Percentiles rank a stretch among this genome's conserved stretches.
These are phyloP conservation scores for Dynastes tityus DNA, from an alignment of 2,888 invertebrate genomes.

Conservation along the genomic window DNA sequence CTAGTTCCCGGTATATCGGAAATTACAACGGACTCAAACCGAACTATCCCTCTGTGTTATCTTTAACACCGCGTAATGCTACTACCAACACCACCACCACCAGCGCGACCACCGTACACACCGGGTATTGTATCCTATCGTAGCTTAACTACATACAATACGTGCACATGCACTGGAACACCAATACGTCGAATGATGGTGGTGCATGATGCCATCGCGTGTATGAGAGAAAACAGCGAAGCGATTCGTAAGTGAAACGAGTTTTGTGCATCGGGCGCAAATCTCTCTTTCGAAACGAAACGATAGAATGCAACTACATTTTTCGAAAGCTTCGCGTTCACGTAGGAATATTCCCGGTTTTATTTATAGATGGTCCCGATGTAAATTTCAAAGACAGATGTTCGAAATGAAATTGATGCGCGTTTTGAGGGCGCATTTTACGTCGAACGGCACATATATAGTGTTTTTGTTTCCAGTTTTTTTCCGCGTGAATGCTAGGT, in stretches of 20 bases:
- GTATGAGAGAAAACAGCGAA: background rate
- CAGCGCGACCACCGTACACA: background rate
- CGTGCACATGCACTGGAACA: conserved; percentile 19
- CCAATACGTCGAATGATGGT: background rate
- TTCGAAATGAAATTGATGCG: conserved; percentile 31
- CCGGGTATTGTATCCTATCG: too few species aligned
- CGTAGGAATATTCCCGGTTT: conserved; percentile 18
- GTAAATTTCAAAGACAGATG: conserved; percentile 39
- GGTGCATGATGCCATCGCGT: too few species aligned
- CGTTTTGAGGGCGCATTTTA: conserved; percentile 11
- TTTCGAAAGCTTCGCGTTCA: conserved; percentile 22
- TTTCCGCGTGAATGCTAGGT: background rate
- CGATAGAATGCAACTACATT: conserved; percentile 16
- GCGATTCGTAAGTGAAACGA: conserved; percentile 23
- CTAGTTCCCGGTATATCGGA: conserved; percentile 19
- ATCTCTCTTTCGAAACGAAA: conserved; percentile 32
- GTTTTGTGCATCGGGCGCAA: conserved; percentile 8
- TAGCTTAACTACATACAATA: background rate
- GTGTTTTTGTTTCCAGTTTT: background rate
- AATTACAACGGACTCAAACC: conserved; percentile 40
- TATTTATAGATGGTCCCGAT: conserved; percentile 37
- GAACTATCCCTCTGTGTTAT: conserved; percentile 37
- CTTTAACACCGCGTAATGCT: conserved; percentile 36
- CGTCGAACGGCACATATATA: background rate
- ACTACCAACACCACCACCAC: background rate